Evolutionary conservation across 2,113 vertebrate genomes (phyloP).

Genomic region (Pangasianodon hypophthalmus): DNA sequence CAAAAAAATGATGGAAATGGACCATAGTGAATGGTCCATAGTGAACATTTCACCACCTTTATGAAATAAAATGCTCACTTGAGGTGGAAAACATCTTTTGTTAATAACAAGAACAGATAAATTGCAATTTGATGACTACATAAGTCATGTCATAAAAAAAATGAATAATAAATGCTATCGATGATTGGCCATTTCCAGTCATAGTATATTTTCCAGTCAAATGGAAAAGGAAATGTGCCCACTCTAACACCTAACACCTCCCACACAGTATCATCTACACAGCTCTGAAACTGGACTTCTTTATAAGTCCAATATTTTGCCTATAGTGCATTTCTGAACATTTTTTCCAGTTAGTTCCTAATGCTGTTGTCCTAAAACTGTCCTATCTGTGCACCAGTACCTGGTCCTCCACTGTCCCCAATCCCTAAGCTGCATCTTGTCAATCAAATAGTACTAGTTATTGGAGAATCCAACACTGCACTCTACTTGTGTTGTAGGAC

Average conservation of each 20-base stretch:
- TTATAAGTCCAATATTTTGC: background rate
- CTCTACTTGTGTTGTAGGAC: background rate
- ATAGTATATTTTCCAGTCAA: background rate
- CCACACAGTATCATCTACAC: no score
- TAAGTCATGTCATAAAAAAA: background rate
- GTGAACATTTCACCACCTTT: background rate
- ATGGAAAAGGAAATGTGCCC: background rate
- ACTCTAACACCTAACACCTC: background rate
- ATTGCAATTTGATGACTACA: background rate
- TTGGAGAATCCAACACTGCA: background rate
- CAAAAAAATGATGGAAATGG: no score
- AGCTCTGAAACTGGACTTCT: background rate
- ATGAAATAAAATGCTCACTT: background rate
- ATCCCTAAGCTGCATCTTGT: background rate
- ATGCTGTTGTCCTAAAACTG: background rate
- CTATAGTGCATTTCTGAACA: background rate
- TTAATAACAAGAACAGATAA: background rate
- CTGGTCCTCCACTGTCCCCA: background rate
- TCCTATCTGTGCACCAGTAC: background rate
- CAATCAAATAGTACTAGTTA: background rate
- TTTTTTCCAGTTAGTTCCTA: background rate
- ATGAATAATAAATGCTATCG: background rate
- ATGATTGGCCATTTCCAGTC: background rate
- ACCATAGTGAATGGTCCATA: background rate
- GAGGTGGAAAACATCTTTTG: background rate